phyloP scores from a whole-genome alignment of 2,888 invertebrate genomes.

The Pseudococcus jackbeardsleyi region DNA sequence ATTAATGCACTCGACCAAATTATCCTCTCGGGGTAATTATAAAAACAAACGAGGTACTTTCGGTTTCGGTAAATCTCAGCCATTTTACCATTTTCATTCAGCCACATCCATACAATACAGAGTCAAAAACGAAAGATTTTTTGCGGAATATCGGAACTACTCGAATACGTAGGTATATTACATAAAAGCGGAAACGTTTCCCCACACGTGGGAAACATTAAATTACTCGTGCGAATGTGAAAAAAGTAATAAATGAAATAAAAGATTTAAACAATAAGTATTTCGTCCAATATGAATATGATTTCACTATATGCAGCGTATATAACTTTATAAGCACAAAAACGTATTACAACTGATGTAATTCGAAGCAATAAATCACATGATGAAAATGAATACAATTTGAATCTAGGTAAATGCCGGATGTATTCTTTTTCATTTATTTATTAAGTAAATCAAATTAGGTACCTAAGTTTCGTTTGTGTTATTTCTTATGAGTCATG shows the following conservation, averaged over 20 bases:
- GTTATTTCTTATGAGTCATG: slow-evolving; percentile 17
- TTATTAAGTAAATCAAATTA: slow-evolving; percentile 21
- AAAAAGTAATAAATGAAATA: slow-evolving; percentile 32
- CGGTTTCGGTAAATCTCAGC: background rate
- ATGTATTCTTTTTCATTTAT: slow-evolving; percentile 15
- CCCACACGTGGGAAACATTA: slow-evolving; percentile 33
- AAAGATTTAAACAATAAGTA: slow-evolving; percentile 42
- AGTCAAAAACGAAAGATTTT: background rate
- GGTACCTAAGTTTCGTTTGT: background rate
- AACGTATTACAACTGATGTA: slow-evolving; percentile 26
- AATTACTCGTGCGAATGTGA: slow-evolving; percentile 32
- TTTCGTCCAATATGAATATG: slow-evolving; percentile 34
- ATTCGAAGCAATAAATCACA: slow-evolving; percentile 34
- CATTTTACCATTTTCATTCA: background rate
- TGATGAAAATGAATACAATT: slow-evolving; percentile 19
- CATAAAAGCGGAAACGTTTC: slow-evolving; percentile 45
- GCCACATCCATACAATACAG: background rate
- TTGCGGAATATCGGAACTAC: slow-evolving; percentile 51
- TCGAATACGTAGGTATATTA: background rate
- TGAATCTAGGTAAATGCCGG: slow-evolving; percentile 24
- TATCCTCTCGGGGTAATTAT: slow-evolving; percentile 31
- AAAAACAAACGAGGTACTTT: slow-evolving; percentile 35
- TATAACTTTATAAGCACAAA: background rate
- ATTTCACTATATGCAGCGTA: slow-evolving; percentile 5
- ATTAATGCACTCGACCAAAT: slow-evolving; percentile 19